Percentiles rank a stretch among this genome's conserved stretches.
Conservation (phyloP, 2,888 invertebrate species). For the Brenthis daphne region DNA sequence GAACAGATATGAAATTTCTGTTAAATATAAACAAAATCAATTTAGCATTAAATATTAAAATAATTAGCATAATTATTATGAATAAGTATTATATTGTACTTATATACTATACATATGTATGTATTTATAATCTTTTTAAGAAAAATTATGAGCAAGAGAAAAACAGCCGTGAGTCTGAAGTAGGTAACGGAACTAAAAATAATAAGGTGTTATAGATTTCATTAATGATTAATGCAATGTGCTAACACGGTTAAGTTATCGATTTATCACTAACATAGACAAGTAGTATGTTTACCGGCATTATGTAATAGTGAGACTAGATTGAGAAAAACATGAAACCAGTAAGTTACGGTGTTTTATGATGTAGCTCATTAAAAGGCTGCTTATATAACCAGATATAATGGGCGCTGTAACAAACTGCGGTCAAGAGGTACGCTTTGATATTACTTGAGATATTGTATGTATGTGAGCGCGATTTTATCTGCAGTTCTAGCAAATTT, state of each 20-base stretch:
- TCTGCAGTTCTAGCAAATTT: neutral
- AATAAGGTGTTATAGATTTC: constrained; percentile 9
- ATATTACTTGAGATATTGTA: constrained; percentile 22
- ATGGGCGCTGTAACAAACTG: constrained; percentile 9
- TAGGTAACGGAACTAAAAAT: neutral
- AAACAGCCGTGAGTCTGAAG: neutral
- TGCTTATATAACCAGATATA: constrained; percentile 21
- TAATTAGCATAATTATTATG: too few species aligned
- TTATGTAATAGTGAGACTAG: constrained; percentile 6
- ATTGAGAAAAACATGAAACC: constrained; percentile 5
- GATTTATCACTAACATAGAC: constrained; percentile 3
- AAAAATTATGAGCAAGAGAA: neutral
- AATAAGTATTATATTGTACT: too few species aligned
- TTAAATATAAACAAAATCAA: too few species aligned
- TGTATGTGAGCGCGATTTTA: neutral
- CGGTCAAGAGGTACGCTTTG: constrained; percentile 20
- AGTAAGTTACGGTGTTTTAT: constrained; percentile 6
- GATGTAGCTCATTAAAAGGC: constrained; percentile 16
- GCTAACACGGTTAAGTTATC: neutral
- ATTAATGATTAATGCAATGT: constrained; percentile 5
- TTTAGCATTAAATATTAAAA: too few species aligned
- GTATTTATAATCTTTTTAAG: too few species aligned
- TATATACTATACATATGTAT: too few species aligned
- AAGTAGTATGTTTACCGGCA: constrained; percentile 7
- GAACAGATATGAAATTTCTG: too few species aligned